These are phyloP conservation scores for Pammene aurita DNA, from an alignment of 2,888 invertebrate species.

Conservation along the genomic window DNA sequence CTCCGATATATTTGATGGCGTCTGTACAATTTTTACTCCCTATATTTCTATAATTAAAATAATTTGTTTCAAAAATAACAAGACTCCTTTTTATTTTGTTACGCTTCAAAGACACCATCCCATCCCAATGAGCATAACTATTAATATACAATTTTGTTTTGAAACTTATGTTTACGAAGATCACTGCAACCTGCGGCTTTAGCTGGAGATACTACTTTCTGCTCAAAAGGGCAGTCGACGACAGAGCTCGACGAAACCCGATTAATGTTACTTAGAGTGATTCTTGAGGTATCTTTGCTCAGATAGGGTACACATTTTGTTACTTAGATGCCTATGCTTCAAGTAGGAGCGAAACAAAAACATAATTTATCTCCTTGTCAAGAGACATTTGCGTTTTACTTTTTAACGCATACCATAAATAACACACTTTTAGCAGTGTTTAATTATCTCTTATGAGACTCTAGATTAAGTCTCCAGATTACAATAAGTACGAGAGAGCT, in stretches of 20 bases:
- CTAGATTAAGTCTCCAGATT: background rate
- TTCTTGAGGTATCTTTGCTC: constrained; percentile 65
- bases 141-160: constrained; percentile 11
- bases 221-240: constrained; percentile 39
- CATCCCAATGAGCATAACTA: background rate
- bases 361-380: constrained; percentile 60
- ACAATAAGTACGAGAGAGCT: background rate
- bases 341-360: constrained; percentile 51
- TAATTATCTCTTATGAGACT: background rate
- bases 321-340: constrained; percentile 77
- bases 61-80: too few species aligned
- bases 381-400: constrained; percentile 47
- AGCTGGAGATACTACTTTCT: constrained; percentile 41
- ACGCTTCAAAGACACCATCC: background rate
- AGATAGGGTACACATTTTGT: constrained; percentile 78
- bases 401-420: constrained; percentile 14
- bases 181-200: constrained; percentile 9
- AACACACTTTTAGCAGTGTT: background rate
- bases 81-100: constrained; percentile 1
- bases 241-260: constrained; percentile 57
- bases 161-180: constrained; percentile 10
- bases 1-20: too few species aligned
- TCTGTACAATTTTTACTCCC: too few species aligned
- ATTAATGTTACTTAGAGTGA: constrained; percentile 82
- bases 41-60: too few species aligned